phyloP scores from a whole-genome alignment of 2,888 invertebrate genomes.

The Acanthosepion pharaonis region DNA sequence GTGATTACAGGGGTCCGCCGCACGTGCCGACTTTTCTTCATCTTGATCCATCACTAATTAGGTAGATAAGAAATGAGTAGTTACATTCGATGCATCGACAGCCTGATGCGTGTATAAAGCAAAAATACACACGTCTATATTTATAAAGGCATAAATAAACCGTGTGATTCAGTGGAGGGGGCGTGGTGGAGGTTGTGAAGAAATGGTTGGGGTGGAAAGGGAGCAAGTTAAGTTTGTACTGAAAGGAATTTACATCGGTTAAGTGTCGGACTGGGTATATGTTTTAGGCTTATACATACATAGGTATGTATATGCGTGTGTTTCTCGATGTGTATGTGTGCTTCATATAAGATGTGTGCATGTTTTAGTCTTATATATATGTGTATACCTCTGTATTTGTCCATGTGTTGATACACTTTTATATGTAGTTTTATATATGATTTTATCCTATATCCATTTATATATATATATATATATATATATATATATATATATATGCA shows the following conservation, averaged over 20 bases:
- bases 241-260: neutral
- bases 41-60: constrained; percentile 33
- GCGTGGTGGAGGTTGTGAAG: neutral
- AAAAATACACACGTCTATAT: neutral
- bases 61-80: neutral
- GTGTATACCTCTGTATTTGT: neutral
- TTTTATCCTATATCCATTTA: too few relatives aligned
- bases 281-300: neutral
- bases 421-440: too few relatives aligned
- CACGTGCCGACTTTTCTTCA: neutral
- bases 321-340: too few relatives aligned
- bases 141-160: neutral
- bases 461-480: too few relatives aligned
- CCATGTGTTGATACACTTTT: neutral
- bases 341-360: too few relatives aligned
- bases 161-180: neutral
- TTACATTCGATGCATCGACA: constrained; percentile 1
- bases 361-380: neutral
- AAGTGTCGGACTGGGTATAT: too few relatives aligned
- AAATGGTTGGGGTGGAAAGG: neutral
- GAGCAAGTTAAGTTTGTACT: neutral
- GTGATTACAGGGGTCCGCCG: constrained; percentile 5
- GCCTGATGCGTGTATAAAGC: neutral
- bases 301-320: neutral
- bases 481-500: too few relatives aligned